Conservation (phyloP, 1,140 invertebrate genomes). For the Meloidogyne hapla region DNA sequence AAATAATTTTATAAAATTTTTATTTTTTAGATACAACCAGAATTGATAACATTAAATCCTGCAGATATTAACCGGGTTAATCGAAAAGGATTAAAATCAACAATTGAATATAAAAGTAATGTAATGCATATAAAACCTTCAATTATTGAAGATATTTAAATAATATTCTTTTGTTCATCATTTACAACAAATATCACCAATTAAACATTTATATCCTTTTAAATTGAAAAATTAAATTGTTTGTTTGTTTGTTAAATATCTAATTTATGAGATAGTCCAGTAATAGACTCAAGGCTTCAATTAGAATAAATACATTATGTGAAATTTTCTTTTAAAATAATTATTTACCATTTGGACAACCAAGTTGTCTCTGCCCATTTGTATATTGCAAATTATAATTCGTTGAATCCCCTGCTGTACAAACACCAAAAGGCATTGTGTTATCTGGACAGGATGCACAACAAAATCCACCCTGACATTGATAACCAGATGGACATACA, state of each 20-base stretch:
- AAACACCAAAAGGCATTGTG: slow-evolving; percentile 46
- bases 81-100: slow-evolving; percentile 75
- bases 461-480: slow-evolving; percentile 52
- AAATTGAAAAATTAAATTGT: background rate
- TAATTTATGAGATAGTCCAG: no score
- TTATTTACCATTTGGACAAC: slow-evolving; percentile 11
- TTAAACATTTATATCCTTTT: slow-evolving; percentile 19
- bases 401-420: slow-evolving; percentile 27
- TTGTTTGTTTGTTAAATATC: no score
- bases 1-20: slow-evolving; percentile 44
- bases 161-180: slow-evolving; percentile 9
- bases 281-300: no score
- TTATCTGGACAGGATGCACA: slow-evolving; percentile 50
- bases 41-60: slow-evolving; percentile 86
- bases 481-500: slow-evolving; percentile 42
- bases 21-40: slow-evolving; percentile 75
- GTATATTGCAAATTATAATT: slow-evolving; percentile 1
- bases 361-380: slow-evolving; percentile 17
- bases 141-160: slow-evolving; percentile 12
- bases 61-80: slow-evolving; percentile 67
- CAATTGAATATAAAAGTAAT: slow-evolving; percentile 43
- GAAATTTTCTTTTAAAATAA: background rate
- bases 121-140: slow-evolving; percentile 39
- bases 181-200: slow-evolving; percentile 36
- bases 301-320: no score